A percentile compares a stretch with the other conserved stretches of the same genome.
These are phyloP conservation scores for Drosophila nigromelanica DNA, from an alignment of 1,140 invertebrate species.

Conservation along the genomic window DNA sequence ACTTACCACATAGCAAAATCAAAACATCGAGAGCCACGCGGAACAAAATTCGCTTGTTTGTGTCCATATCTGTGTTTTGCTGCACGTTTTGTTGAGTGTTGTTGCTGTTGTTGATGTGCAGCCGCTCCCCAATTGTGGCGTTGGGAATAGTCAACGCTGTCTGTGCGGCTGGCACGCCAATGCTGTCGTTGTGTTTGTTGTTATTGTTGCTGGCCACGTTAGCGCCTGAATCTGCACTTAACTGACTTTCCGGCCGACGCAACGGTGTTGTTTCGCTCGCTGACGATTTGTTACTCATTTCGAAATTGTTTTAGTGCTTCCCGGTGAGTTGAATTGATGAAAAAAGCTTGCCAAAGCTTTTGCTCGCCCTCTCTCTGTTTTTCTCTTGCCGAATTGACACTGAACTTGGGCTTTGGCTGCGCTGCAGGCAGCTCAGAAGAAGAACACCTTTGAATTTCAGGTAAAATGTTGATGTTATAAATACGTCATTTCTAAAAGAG, in stretches of 20 bases:
- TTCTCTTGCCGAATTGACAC: slow-evolving; percentile 40
- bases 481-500: slow-evolving; percentile 4
- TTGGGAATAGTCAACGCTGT: slow-evolving; percentile 19
- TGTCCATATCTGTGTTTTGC: slow-evolving; percentile 66
- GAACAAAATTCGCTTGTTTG: slow-evolving; percentile 76
- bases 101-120: slow-evolving; percentile 30
- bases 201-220: slow-evolving; percentile 62
- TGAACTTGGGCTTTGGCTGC: slow-evolving; percentile 61
- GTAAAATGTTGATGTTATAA: slow-evolving; percentile 29
- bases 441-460: slow-evolving; percentile 11
- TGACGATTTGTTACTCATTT: slow-evolving; percentile 79
- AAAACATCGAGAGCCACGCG: slow-evolving; percentile 75
- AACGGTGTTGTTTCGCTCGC: slow-evolving; percentile 78
- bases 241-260: slow-evolving; percentile 56
- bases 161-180: slow-evolving; percentile 15
- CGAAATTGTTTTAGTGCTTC: slow-evolving; percentile 36
- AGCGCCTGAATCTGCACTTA: slow-evolving; percentile 26
- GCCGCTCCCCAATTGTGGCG: slow-evolving; percentile 50
- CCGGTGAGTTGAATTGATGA: slow-evolving; percentile 32
- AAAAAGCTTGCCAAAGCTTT: slow-evolving; percentile 59
- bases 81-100: slow-evolving; percentile 32
- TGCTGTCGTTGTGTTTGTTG: slow-evolving; percentile 30
- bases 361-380: slow-evolving; percentile 26
- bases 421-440: slow-evolving; percentile 14
- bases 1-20: slow-evolving; percentile 78